Percentiles rank a stretch among this genome's conserved stretches.
These are phyloP conservation scores for Dicrurus megarhynchus DNA, from an alignment of 2,113 vertebrate species.

Conservation along the genomic window DNA sequence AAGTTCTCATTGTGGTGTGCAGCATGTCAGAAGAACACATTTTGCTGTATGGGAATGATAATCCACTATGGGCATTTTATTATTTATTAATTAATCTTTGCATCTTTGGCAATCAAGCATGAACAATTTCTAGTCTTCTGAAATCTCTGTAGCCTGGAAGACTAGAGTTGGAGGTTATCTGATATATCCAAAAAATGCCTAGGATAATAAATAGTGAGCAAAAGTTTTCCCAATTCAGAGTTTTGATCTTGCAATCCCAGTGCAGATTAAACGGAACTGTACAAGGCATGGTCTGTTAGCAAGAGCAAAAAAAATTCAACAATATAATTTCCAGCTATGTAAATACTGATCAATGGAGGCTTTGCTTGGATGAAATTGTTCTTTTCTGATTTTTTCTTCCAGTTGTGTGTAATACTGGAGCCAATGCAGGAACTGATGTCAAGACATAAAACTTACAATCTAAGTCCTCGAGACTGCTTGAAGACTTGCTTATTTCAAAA, in stretches of 20 bases:
- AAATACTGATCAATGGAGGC: neutral
- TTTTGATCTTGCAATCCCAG: neutral
- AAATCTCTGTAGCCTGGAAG: neutral
- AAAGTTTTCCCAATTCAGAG: neutral
- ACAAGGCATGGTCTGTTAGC: neutral
- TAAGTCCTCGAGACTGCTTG: slow-evolving; percentile 97
- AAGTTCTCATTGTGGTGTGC: neutral
- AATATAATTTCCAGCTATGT: neutral
- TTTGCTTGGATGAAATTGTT: neutral
- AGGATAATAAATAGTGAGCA: neutral
- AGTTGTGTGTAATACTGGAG: slow-evolving; percentile 99
- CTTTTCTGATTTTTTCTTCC: slow-evolving; percentile 58
- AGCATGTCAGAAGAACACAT: neutral
- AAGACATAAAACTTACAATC: slow-evolving; percentile 98
- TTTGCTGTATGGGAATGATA: neutral
- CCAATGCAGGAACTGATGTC: slow-evolving; percentile 99
- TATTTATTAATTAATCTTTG: slow-evolving; percentile 6
- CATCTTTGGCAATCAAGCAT: neutral
- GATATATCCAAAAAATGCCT: neutral
- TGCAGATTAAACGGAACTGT: neutral
- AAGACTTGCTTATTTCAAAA: slow-evolving; percentile 99
- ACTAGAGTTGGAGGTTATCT: neutral
- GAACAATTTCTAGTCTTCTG: neutral
- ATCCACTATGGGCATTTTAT: neutral
- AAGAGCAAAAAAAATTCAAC: neutral